Percentiles rank a stretch among this genome's conserved stretches.
Evolutionary conservation across 2,888 invertebrate genomes (phyloP).

Genomic region (Oxytorus armatus): DNA sequence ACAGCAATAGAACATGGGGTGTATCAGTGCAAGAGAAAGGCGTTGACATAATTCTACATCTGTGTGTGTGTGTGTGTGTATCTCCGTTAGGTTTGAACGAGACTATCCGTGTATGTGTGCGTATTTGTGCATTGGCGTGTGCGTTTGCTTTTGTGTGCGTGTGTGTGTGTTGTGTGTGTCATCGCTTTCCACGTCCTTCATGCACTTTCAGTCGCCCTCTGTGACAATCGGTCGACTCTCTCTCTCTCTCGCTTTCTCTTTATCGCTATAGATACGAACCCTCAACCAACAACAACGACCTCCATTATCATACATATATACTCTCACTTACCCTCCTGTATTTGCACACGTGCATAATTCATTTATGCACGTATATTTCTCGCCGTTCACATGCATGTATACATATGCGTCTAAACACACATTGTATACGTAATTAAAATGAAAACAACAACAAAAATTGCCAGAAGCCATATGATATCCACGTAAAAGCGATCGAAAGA

Average conservation of each 20-base stretch:
- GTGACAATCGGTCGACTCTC: conserved; percentile 44
- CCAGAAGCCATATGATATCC: too few relatives aligned
- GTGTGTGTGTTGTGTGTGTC: conserved; percentile 49
- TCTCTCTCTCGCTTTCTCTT: conserved; percentile 25
- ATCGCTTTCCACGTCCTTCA: conserved; percentile 30
- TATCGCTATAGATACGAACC: not conserved
- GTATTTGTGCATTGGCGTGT: not conserved
- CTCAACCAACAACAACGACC: conserved; percentile 33
- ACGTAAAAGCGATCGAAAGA: too few relatives aligned
- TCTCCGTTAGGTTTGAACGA: conserved; percentile 24
- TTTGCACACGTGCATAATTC: conserved; percentile 48
- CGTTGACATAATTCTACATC: conserved; percentile 24
- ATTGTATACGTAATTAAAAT: not conserved
- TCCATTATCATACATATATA: conserved; percentile 59
- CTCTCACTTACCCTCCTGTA: conserved; percentile 39
- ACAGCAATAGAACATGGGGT: conserved; percentile 2
- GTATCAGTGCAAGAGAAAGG: conserved; percentile 27
- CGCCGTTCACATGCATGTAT: not conserved
- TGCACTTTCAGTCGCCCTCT: not conserved
- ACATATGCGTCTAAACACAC: not conserved
- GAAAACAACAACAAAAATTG: not conserved
- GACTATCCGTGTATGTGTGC: conserved; percentile 12
- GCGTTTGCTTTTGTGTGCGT: conserved; percentile 54
- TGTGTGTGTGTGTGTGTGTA: conserved; percentile 10
- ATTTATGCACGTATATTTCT: conserved; percentile 40